Conservation (phyloP, 2,888 invertebrate genomes). For the Hypsopygia costalis region DNA sequence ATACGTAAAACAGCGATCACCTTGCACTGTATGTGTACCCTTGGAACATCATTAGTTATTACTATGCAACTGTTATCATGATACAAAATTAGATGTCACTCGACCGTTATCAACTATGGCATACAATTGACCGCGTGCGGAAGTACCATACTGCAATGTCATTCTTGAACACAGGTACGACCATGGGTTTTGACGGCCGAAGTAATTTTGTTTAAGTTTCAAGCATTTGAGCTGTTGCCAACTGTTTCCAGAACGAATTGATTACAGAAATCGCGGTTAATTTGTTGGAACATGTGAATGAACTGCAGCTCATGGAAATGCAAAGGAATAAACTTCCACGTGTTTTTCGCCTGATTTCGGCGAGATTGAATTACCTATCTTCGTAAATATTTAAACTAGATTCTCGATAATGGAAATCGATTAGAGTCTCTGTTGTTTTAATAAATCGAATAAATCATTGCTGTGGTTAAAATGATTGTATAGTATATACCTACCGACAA, state of each 20-base stretch:
- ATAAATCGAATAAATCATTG: no score
- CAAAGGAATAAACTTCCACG: not conserved
- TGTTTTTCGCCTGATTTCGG: not conserved
- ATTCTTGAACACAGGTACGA: slow-evolving; percentile 11
- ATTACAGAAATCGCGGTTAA: slow-evolving; percentile 5
- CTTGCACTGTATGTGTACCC: no score
- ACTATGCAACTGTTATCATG: not conserved
- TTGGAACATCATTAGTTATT: no score
- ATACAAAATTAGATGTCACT: slow-evolving; percentile 13
- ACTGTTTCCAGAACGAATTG: slow-evolving; percentile 9
- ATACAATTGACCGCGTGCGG: slow-evolving; percentile 14
- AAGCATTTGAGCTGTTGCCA: slow-evolving; percentile 15
- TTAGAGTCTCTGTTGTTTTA: not conserved
- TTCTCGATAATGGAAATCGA: not conserved
- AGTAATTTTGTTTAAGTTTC: slow-evolving; percentile 23
- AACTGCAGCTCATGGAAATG: not conserved
- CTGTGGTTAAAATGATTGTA: no score
- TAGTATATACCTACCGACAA: no score
- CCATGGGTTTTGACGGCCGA: slow-evolving; percentile 25
- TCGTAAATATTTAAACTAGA: not conserved
- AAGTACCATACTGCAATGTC: slow-evolving; percentile 14
- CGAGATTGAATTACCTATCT: not conserved
- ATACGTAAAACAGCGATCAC: no score
- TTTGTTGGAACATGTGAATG: slow-evolving; percentile 7
- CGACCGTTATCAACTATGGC: slow-evolving; percentile 14